A percentile compares a stretch with the other conserved stretches of the same genome.
phyloP scores from a whole-genome alignment of 2,797 vertebrate genomes.

The Odontamblyopus rebecca region DNA sequence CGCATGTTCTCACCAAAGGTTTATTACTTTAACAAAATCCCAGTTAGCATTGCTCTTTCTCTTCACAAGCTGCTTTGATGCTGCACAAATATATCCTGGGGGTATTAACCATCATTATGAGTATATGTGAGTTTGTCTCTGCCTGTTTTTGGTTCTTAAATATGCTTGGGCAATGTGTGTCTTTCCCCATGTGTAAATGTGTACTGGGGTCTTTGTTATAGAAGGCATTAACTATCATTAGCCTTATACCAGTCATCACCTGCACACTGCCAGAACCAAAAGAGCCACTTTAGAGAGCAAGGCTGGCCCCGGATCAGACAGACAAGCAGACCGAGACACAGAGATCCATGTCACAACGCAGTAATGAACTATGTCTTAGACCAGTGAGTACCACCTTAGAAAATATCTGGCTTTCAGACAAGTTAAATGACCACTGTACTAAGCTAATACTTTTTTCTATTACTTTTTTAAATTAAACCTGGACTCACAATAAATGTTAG shows the following conservation, averaged over 20 bases:
- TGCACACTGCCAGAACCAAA: constrained; percentile 58
- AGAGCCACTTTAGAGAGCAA: constrained; percentile 56
- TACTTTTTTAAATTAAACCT: too few relatives aligned
- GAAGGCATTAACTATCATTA: constrained; percentile 68
- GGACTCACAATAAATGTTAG: neutral
- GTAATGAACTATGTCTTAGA: constrained; percentile 28
- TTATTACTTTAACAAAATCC: constrained; percentile 61
- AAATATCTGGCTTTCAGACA: constrained; percentile 1
- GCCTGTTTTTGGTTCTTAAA: constrained; percentile 15
- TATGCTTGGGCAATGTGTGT: constrained; percentile 24
- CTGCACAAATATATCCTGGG: constrained; percentile 61
- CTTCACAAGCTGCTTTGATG: constrained; percentile 63
- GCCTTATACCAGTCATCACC: constrained; percentile 65
- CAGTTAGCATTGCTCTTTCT: constrained; percentile 47
- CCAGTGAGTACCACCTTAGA: constrained; percentile 4
- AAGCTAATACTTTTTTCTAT: neutral
- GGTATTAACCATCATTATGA: constrained; percentile 73
- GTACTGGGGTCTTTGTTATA: constrained; percentile 32
- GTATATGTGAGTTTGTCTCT: constrained; percentile 22
- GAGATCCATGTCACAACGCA: constrained; percentile 35
- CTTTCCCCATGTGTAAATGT: constrained; percentile 30
- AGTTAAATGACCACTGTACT: neutral
- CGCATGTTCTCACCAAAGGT: constrained; percentile 44
- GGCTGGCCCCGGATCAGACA: constrained; percentile 61
- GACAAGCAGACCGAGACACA: constrained; percentile 51